Conservation (phyloP, 1,140 invertebrate species). For the Stratiolaelaps scimitus region DNA sequence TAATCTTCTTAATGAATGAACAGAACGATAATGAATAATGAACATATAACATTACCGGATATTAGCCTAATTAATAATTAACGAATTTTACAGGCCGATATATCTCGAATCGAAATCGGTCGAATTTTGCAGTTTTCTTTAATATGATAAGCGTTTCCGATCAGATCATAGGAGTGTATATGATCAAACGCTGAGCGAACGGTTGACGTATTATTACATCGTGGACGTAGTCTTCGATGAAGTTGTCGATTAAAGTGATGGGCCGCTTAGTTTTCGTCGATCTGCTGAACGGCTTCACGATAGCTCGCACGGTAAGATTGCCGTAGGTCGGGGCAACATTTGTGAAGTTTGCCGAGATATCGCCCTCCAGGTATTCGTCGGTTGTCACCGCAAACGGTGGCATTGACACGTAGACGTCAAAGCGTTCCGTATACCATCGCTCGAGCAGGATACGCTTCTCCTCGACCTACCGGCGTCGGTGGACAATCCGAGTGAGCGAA, state of each 20-base stretch:
- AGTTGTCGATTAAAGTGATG: slow-evolving; percentile 6
- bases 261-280: slow-evolving; percentile 6
- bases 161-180: too few species aligned
- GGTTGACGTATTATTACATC: too few species aligned
- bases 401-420: slow-evolving; percentile 35
- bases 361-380: slow-evolving; percentile 34
- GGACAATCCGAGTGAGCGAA: too few species aligned
- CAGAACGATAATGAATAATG: too few species aligned
- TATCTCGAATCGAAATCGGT: too few species aligned
- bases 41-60: too few species aligned
- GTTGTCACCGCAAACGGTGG: slow-evolving; percentile 33
- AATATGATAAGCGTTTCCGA: too few species aligned
- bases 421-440: slow-evolving; percentile 38
- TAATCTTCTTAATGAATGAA: too few species aligned
- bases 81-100: too few species aligned
- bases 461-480: slow-evolving; percentile 38
- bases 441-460: slow-evolving; percentile 44
- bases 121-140: too few species aligned
- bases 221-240: slow-evolving; percentile 23
- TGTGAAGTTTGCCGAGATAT: slow-evolving; percentile 34
- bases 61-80: too few species aligned
- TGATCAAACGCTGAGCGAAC: too few species aligned
- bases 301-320: slow-evolving; percentile 33
- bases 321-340: slow-evolving; percentile 34
- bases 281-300: slow-evolving; percentile 30